These are phyloP conservation scores for Alfaro cultratus DNA, from an alignment of 2,797 vertebrate species.

Conservation along the genomic window DNA sequence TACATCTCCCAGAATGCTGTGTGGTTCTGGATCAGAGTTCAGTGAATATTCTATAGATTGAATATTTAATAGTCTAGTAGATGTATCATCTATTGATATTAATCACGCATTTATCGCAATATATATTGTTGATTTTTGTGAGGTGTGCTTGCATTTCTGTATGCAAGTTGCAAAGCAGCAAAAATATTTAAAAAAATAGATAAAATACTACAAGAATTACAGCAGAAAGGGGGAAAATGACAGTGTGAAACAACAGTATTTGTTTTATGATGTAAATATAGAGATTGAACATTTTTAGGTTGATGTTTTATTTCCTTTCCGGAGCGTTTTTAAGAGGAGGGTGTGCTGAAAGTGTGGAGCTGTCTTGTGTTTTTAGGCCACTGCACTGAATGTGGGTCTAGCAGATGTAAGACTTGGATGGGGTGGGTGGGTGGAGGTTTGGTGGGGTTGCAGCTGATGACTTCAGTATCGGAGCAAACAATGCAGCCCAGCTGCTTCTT, in stretches of 20 bases:
- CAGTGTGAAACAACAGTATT: not conserved
- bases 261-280: not conserved
- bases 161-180: not conserved
- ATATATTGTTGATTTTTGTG: no score
- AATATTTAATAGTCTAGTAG: no score
- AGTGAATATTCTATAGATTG: no score
- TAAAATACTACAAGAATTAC: not conserved
- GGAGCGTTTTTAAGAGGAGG: not conserved
- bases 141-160: not conserved
- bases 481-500: constrained; percentile 19
- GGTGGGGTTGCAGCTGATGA: constrained; percentile 16
- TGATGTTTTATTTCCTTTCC: not conserved
- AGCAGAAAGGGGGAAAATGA: not conserved
- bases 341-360: not conserved
- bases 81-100: no score
- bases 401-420: constrained; percentile 9
- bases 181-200: not conserved
- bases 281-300: not conserved
- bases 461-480: constrained; percentile 18
- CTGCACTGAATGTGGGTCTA: constrained; percentile 11
- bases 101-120: no score
- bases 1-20: no score
- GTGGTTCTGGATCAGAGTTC: no score
- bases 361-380: constrained; percentile 7
- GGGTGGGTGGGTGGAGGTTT: not conserved